Percentiles rank a stretch among this genome's conserved stretches.
phyloP scores from a whole-genome alignment of 2,888 invertebrate species.

The Drosophila histrio region DNA sequence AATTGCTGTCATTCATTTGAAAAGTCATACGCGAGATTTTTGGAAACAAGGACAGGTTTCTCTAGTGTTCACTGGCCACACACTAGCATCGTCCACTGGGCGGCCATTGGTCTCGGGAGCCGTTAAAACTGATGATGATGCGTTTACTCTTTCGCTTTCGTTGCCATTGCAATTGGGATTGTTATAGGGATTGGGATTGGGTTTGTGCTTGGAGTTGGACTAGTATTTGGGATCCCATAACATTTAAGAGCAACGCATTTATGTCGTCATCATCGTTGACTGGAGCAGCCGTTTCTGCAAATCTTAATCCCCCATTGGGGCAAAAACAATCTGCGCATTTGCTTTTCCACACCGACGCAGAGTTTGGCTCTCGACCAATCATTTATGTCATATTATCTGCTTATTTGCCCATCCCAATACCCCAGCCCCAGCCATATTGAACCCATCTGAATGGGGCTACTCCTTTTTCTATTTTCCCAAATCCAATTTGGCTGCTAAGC shows the following conservation, averaged over 20 bases:
- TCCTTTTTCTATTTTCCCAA: conserved; percentile 52
- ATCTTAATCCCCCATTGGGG: conserved; percentile 48
- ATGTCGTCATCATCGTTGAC: conserved; percentile 43
- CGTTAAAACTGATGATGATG: conserved; percentile 77
- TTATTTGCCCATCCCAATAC: conserved; percentile 35
- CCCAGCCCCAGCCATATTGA: background rate
- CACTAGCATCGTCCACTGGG: background rate
- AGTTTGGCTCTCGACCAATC: conserved; percentile 35
- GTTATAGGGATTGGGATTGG: background rate
- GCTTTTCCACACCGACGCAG: conserved; percentile 28
- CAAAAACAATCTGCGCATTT: conserved; percentile 56
- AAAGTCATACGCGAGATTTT: conserved; percentile 71
- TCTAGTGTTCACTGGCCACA: background rate
- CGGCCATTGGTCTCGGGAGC: conserved; percentile 31
- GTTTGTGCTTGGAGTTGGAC: background rate
- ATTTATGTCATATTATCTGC: conserved; percentile 64
- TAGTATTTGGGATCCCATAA: conserved; percentile 33
- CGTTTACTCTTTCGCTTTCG: conserved; percentile 66
- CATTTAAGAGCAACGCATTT: conserved; percentile 53
- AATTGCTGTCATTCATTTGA: conserved; percentile 80
- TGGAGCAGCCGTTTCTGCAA: conserved; percentile 25
- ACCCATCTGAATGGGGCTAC: conserved; percentile 21
- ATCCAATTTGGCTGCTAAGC: conserved; percentile 80
- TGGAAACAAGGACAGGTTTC: conserved; percentile 18
- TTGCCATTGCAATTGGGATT: conserved; percentile 8